Evolutionary conservation across 2,113 vertebrate genomes (phyloP).

Genomic region (Fregetta grallaria): DNA sequence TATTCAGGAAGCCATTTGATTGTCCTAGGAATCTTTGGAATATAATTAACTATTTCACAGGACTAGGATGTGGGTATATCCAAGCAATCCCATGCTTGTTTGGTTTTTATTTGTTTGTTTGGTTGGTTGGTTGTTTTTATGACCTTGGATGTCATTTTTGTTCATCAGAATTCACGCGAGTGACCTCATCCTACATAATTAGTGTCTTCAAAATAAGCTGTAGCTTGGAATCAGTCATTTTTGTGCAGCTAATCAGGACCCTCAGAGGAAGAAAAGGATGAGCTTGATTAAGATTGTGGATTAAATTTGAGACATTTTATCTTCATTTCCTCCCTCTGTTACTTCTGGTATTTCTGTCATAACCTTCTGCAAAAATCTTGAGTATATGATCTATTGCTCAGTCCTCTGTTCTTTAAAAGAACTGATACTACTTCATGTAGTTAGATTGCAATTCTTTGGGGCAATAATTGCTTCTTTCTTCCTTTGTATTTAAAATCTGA

Average conservation of each 20-base stretch:
- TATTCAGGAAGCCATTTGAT: not conserved
- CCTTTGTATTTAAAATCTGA: not conserved
- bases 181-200: not conserved
- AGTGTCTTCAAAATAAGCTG: not conserved
- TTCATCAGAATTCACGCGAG: not conserved
- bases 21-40: not conserved
- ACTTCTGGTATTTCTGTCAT: not conserved
- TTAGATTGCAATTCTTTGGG: not conserved
- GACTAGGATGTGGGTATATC: not conserved
- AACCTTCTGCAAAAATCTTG: not conserved
- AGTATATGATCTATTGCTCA: rapidly evolving
- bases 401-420: not conserved
- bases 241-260: conserved; percentile 15
- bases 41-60: not conserved
- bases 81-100: not conserved
- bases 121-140: not conserved
- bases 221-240: not conserved
- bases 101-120: not conserved
- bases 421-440: not conserved
- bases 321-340: conserved; percentile 32
- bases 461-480: not conserved
- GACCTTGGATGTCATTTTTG: not conserved
- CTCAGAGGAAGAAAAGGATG: conserved; percentile 15
- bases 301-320: not conserved
- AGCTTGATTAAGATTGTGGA: conserved; percentile 25